Conservation (phyloP, 2,113 vertebrate genomes). For the Dolichotis patagonum region DNA sequence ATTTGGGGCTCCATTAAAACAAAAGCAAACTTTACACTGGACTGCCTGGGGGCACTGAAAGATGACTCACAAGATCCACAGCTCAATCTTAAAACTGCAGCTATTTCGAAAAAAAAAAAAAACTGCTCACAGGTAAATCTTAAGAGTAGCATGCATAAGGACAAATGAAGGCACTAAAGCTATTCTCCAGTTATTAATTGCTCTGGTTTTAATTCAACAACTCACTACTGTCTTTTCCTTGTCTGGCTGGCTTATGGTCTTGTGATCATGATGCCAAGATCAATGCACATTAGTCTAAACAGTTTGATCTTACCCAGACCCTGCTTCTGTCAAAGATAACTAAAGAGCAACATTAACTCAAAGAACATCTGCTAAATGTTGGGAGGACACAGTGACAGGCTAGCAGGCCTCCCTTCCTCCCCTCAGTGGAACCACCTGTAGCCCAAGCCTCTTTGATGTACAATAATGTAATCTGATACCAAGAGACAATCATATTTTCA, state of each 20-base stretch:
- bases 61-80: background rate
- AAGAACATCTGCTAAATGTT: constrained; percentile 81
- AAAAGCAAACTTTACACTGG: background rate
- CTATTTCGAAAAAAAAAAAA: too few species aligned
- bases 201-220: constrained; percentile 85
- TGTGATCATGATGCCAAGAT: constrained; percentile 85
- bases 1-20: background rate
- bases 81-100: background rate
- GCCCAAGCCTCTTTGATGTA: constrained; percentile 35
- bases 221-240: constrained; percentile 75
- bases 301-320: constrained; percentile 84
- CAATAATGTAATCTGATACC: background rate
- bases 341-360: constrained; percentile 82
- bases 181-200: constrained; percentile 85
- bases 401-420: constrained; percentile 13
- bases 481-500: background rate
- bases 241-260: constrained; percentile 79
- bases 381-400: constrained; percentile 31
- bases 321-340: constrained; percentile 84
- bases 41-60: background rate
- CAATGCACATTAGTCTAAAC: constrained; percentile 86
- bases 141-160: background rate
- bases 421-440: background rate
- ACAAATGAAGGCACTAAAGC: constrained; percentile 61
- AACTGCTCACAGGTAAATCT: constrained; percentile 25